Base-by-base conservation (phyloP, 2,888 invertebrate genomes). In the Stictocephala bisonia region DNA sequence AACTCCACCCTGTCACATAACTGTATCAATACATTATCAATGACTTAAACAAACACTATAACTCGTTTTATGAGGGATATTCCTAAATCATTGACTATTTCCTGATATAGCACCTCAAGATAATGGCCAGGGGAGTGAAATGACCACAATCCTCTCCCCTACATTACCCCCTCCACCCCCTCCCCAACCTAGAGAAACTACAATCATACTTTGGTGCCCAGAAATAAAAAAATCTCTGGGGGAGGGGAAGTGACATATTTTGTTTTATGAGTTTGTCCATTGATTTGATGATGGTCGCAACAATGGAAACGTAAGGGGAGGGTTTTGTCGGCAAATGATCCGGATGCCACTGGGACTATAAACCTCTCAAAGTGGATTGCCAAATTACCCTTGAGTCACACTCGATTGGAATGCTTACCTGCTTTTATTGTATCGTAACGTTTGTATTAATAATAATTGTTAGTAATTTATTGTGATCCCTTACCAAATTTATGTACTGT, bases 161-260 rank as follows among this genome's bases (percentile, higher is more conserved):
- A 26, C n/a, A 51, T 51, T 51, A 51, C 4, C 51, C 22, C 51
- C 51, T 3, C 51, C 51, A 24, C 51, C n/a, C 26, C 9, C n/a
- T 11, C 58, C 27, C 22, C 15, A 9, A 44, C 6, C 13, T 11
- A 4, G 44, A 20, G 64, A 64, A n/a, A n/a, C n/a, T 58, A 71
- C 70, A 71, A 71, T 71, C 70, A 71, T 40, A 71, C 70, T 71
- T 71, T 71, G 58, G 56, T 58, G 58, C 70, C 58, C 44, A 64
- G 44, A 44, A 58, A 71, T 44, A 44, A 71, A 71, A 71, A 69
- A 71, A 41, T 48, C 29, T 3, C 18, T 53, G 20, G 29, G 41
- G 58, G 48, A 29, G 35, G 64, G 9, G 15, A 44, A 71, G 29
- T 20, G 70, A 71, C 70, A 71, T 71, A 71, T 71, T 71, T 71